Conservation (phyloP, 2,113 vertebrate genomes). For the Tupaia tana region DNA sequence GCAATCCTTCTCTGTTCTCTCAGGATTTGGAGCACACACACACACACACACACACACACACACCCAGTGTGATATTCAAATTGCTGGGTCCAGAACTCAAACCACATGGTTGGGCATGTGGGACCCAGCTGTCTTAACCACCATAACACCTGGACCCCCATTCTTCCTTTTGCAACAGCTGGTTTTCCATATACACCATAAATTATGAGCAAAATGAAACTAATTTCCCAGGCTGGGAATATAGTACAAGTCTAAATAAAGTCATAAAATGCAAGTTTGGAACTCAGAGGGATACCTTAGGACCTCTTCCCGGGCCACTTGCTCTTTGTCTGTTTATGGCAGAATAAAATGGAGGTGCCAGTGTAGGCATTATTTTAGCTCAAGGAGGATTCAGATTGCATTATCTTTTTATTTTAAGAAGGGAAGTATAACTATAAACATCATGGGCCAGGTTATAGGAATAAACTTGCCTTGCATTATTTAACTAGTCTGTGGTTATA, state of each 20-base stretch:
- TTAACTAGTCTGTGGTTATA: neutral
- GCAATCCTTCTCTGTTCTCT: too few species aligned
- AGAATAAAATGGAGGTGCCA: neutral
- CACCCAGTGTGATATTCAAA: too few species aligned
- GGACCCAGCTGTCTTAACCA: too few species aligned
- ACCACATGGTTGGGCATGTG: too few species aligned
- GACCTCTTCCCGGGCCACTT: neutral
- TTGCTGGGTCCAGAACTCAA: too few species aligned
- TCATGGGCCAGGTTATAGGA: neutral
- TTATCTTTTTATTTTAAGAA: slow-evolving; percentile 3
- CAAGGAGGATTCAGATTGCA: neutral
- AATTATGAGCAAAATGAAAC: neutral
- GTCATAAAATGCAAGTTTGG: neutral
- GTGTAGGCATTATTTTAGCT: neutral
- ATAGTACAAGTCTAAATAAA: slow-evolving; percentile 1
- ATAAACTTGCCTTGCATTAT: neutral
- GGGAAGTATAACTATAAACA: neutral
- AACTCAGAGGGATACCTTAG: neutral
- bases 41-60: too few species aligned
- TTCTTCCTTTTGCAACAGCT: neutral
- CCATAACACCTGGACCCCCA: too few species aligned
- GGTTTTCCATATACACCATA: neutral
- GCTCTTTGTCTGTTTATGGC: neutral
- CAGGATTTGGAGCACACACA: too few species aligned
- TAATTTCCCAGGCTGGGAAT: neutral